phyloP scores from a whole-genome alignment of 2,888 invertebrate genomes.

The Stenodema calcarata region DNA sequence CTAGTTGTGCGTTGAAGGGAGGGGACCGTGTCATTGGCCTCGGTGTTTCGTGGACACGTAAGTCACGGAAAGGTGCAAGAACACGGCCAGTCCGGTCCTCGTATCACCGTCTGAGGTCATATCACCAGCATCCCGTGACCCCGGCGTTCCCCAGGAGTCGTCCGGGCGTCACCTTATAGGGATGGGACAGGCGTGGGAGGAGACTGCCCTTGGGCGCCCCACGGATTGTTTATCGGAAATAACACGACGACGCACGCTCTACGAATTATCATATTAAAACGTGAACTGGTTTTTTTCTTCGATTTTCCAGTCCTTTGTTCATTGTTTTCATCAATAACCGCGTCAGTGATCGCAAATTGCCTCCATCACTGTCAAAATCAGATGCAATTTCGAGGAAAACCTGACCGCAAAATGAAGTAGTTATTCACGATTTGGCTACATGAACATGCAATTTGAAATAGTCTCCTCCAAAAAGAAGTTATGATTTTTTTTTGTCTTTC shows the following conservation, averaged over 20 bases:
- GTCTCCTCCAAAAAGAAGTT: no score
- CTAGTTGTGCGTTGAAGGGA: no score
- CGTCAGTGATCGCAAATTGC: no score
- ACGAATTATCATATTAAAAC: neutral
- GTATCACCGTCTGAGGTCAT: neutral
- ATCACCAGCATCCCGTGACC: neutral
- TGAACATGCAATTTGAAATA: no score
- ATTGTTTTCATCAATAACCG: no score
- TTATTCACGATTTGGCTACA: no score
- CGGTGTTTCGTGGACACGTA: neutral
- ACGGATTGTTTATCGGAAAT: neutral
- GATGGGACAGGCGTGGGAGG: neutral
- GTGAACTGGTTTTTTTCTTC: neutral
- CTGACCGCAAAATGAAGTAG: no score
- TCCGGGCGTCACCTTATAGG: neutral
- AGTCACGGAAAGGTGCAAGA: neutral
- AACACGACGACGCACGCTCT: neutral
- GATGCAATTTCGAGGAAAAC: no score
- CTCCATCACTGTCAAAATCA: no score
- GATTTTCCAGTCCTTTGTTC: no score
- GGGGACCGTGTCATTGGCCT: neutral
- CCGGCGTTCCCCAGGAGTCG: neutral
- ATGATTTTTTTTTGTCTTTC: no score
- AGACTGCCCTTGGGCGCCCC: neutral
- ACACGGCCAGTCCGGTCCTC: neutral